Evolutionary conservation across 2,113 vertebrate genomes (phyloP), one percentile per base, ranked within the genome.

Genomic region (Leucopsar rothschildi): DNA sequence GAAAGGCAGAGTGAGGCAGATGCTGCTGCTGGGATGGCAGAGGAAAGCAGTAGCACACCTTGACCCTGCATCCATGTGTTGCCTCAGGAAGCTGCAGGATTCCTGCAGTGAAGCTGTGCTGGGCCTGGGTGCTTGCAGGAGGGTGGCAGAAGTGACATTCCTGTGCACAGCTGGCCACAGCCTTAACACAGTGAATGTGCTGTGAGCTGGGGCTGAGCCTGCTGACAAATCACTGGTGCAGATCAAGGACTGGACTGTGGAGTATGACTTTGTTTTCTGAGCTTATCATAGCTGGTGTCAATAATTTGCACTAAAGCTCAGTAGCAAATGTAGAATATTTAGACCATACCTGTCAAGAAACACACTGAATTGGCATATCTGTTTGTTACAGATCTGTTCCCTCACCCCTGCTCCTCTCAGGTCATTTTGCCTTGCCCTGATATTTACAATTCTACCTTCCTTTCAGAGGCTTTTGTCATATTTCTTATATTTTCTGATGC

Each of bases 261-360:
- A 79, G 39, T 55, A 35, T 0, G 0, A 3, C 37, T 88, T 82
- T 1, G 1, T 73, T 80, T 39, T 50, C 39, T 76, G 16, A 55
- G 31, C 2, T 0, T 81, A 23, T 66, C 0, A 0, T 33, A 22
- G 15, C 21, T 73, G 25, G 21, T 66, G 35, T 70, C 39, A 78
- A 21, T 82, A 52, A 22, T 64, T 81, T 60, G 18, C 49, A 31
- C 12, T 70, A 27, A 42, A 82, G 9, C 31, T 28, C 42, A 27
- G 3, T 79, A 19, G 23, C 8, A 0, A 44, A 44, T 15, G 3
- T 8, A 8, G 16, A 27, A 29, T 24, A 33, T 42, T 71, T 68
- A 52, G 83, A 28, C 61, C 44, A 8, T 5, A 16, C 5, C 1
- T 52, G 17, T 25, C 16, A 22, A 35, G 45, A 49, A 47, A 7